Percentiles rank a stretch among this genome's conserved stretches.
Evolutionary conservation across 2,797 vertebrate species (phyloP).

Genomic region (Ibycter americanus): DNA sequence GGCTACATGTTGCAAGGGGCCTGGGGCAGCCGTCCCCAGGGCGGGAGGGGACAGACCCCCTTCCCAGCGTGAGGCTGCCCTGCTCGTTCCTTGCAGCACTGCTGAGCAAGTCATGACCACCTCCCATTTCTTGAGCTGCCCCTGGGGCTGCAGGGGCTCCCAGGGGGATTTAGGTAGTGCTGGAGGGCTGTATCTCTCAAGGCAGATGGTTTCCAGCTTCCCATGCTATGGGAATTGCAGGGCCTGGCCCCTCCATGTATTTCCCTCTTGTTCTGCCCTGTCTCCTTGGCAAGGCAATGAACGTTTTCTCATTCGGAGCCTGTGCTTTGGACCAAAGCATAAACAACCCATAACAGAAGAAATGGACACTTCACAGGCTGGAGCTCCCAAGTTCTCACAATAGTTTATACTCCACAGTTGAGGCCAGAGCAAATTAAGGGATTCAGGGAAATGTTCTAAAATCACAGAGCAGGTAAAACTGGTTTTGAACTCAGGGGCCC

Average conservation of each 20-base stretch:
- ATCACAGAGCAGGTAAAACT: not conserved
- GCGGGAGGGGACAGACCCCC: not conserved
- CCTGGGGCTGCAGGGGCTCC: not conserved
- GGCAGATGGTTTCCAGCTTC: not conserved
- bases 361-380: not conserved
- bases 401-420: not conserved
- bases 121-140: not conserved
- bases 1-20: accelerated
- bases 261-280: not conserved
- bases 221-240: accelerated
- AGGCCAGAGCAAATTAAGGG: not conserved
- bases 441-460: not conserved
- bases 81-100: not conserved
- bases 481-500: not conserved
- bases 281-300: not conserved
- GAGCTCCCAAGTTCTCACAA: not conserved
- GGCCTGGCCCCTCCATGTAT: not conserved
- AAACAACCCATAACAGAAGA: not conserved
- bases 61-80: accelerated
- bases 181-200: not conserved
- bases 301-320: not conserved
- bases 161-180: not conserved
- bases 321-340: not conserved
- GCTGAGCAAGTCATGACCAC: accelerated
- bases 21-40: accelerated